Evolutionary conservation across 1,140 invertebrate species (phyloP).

Genomic region (Rhyzopertha dominica): DNA sequence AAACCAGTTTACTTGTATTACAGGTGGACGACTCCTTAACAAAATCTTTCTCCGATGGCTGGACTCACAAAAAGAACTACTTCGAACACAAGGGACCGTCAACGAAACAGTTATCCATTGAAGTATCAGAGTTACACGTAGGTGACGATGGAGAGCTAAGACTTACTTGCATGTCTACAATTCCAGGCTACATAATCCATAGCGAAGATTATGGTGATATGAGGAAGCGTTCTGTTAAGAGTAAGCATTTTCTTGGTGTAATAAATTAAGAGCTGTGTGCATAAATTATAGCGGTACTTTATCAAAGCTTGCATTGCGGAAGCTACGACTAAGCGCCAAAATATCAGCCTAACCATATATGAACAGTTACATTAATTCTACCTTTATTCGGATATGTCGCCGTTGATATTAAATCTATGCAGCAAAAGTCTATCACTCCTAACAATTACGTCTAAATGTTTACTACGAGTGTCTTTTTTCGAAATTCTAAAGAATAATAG

Average conservation of each 20-base stretch:
- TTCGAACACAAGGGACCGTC: constrained; percentile 39
- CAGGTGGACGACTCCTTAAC: constrained; percentile 39
- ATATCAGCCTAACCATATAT: constrained; percentile 5
- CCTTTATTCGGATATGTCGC: background rate
- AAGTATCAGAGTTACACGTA: constrained; percentile 58
- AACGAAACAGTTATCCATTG: constrained; percentile 53
- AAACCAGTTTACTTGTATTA: constrained; percentile 18
- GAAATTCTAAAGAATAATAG: too few relatives aligned
- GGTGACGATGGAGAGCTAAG: constrained; percentile 60
- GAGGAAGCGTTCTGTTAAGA: constrained; percentile 58
- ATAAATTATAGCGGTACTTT: too few relatives aligned
- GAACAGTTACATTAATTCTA: background rate
- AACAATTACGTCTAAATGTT: too few relatives aligned
- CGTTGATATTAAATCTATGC: background rate
- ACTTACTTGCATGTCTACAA: constrained; percentile 67
- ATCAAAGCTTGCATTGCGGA: background rate
- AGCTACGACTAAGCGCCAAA: background rate
- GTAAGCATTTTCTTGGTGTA: constrained; percentile 54
- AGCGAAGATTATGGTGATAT: constrained; percentile 63
- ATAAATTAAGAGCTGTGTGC: too few relatives aligned
- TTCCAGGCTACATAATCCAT: constrained; percentile 59
- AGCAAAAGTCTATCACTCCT: background rate
- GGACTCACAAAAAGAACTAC: constrained; percentile 39
- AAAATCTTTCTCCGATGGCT: constrained; percentile 40
- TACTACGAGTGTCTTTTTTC: too few relatives aligned